phyloP scores from a whole-genome alignment of 2,888 invertebrate species.

The Fissipunctia ypsillon region DNA sequence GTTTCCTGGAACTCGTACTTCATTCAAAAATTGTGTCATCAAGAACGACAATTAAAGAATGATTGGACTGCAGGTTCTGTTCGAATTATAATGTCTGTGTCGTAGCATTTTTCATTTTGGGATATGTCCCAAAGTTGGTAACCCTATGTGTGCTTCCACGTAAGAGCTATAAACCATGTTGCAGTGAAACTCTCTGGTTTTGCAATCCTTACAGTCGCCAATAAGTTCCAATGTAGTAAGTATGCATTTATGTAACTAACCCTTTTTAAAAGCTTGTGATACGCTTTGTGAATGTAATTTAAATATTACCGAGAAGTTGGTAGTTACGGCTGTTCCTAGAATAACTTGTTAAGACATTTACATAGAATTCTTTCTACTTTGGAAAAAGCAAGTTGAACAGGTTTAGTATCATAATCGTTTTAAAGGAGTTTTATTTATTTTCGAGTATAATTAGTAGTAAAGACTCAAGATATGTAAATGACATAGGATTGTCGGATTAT shows the following conservation, averaged over 20 bases:
- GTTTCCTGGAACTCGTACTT: not conserved
- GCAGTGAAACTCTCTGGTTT: slow-evolving; percentile 66
- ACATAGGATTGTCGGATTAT: no score
- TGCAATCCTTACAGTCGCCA: slow-evolving; percentile 62
- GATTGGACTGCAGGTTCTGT: not conserved
- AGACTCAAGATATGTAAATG: not conserved
- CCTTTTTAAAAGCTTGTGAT: slow-evolving; percentile 56
- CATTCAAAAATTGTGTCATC: not conserved
- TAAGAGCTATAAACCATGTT: slow-evolving; percentile 65
- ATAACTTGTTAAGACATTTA: slow-evolving; percentile 38
- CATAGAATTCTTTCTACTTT: slow-evolving; percentile 13
- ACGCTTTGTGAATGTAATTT: slow-evolving; percentile 50
- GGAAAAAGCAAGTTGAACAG: slow-evolving; percentile 32
- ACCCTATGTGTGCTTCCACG: slow-evolving; percentile 55
- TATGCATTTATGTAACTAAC: slow-evolving; percentile 63
- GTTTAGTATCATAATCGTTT: slow-evolving; percentile 34
- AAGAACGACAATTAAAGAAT: not conserved
- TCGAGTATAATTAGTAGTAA: not conserved
- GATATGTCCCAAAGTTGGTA: slow-evolving; percentile 35
- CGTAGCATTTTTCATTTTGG: not conserved
- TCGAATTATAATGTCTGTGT: not conserved
- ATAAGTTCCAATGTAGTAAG: slow-evolving; percentile 56
- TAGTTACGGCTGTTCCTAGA: slow-evolving; percentile 30
- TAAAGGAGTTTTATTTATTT: slow-evolving; percentile 12
- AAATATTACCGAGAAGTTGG: slow-evolving; percentile 48